Conservation (phyloP, 2,888 invertebrate genomes). For the Carterocephalus palaemon region DNA sequence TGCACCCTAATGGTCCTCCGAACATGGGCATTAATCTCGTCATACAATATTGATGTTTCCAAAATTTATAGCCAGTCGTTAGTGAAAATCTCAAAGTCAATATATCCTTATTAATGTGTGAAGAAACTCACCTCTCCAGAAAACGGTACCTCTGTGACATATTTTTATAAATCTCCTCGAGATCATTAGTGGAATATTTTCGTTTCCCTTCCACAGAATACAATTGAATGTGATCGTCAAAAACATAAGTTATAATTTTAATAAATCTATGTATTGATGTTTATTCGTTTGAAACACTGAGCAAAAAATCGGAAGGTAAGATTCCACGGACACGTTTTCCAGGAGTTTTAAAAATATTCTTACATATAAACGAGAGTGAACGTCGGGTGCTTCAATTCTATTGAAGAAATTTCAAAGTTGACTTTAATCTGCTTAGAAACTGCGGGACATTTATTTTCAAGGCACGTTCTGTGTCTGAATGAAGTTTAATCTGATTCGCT, state of each 20-base stretch:
- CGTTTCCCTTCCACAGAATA: slow-evolving; percentile 62
- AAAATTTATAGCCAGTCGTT: slow-evolving; percentile 69
- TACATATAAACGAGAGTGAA: slow-evolving; percentile 51
- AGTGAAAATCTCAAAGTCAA: slow-evolving; percentile 67
- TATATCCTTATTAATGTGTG: slow-evolving; percentile 75
- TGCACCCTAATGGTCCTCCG: slow-evolving; percentile 70
- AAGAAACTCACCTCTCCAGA: slow-evolving; percentile 67
- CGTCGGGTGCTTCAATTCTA: slow-evolving; percentile 41
- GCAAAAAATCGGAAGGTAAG: slow-evolving; percentile 28
- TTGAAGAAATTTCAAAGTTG: slow-evolving; percentile 55
- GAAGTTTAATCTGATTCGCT: slow-evolving; percentile 69
- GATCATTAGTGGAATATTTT: slow-evolving; percentile 71
- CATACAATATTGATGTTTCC: slow-evolving; percentile 76
- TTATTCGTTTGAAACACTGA: slow-evolving; percentile 32
- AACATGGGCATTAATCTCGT: slow-evolving; percentile 77
- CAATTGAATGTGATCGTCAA: slow-evolving; percentile 72
- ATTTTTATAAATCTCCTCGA: slow-evolving; percentile 62
- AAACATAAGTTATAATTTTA: slow-evolving; percentile 69
- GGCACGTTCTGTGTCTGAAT: slow-evolving; percentile 69
- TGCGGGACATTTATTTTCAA: slow-evolving; percentile 59
- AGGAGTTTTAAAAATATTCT: slow-evolving; percentile 42
- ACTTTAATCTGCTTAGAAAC: slow-evolving; percentile 69
- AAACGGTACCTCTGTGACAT: slow-evolving; percentile 54
- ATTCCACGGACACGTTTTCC: slow-evolving; percentile 41
- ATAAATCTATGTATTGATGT: slow-evolving; percentile 47